Conservation (phyloP, 2,113 vertebrate species). For the Passer montanus region DNA sequence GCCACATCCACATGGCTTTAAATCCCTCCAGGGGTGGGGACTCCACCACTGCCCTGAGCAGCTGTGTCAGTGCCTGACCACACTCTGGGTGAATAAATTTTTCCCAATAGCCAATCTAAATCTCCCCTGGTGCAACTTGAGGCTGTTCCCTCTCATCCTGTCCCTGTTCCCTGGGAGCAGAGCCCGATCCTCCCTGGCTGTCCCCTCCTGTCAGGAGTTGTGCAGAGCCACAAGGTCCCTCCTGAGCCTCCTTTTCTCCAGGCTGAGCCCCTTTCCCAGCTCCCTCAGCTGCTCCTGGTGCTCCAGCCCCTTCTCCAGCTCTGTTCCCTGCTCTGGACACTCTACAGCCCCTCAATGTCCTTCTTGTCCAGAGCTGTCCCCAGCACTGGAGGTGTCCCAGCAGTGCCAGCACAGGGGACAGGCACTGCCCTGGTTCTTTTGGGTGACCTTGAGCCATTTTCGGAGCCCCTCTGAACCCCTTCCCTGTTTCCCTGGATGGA, state of each 20-base stretch:
- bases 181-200: accelerated
- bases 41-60: background rate
- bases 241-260: background rate
- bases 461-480: background rate
- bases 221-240: background rate
- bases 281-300: background rate
- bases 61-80: background rate
- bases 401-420: background rate
- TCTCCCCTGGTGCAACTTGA: accelerated
- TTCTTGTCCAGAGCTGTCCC: background rate
- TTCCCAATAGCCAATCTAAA: background rate
- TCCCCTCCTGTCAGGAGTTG: background rate
- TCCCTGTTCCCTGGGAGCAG: background rate
- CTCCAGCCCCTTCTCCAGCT: background rate
- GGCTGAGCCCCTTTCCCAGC: background rate
- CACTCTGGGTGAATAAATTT: background rate
- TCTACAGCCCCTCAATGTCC: accelerated
- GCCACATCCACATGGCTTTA: background rate
- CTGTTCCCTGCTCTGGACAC: accelerated
- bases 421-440: background rate
- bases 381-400: background rate
- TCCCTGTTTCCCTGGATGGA: background rate
- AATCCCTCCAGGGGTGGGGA: background rate
- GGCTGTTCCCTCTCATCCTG: accelerated
- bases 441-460: background rate